phyloP scores from a whole-genome alignment of 2,888 invertebrate species.

The Drosophila prolongata region DNA sequence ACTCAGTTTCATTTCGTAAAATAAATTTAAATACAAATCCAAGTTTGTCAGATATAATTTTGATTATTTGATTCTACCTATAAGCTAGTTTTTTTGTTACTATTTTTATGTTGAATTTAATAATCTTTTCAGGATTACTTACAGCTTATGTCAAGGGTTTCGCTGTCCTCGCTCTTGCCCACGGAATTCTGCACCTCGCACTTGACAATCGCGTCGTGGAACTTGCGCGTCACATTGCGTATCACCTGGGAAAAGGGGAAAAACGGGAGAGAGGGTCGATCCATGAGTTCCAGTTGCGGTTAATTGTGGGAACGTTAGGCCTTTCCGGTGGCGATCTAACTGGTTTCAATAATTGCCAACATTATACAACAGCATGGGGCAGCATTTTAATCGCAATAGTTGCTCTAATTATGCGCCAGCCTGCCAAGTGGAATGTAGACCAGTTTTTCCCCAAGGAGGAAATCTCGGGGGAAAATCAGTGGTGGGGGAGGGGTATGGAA shows the following conservation, averaged over 20 bases:
- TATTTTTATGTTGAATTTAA: too few relatives aligned
- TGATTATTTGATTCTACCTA: too few relatives aligned
- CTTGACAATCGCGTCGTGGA: slow-evolving; percentile 94
- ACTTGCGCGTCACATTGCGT: slow-evolving; percentile 91
- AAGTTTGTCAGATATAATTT: too few relatives aligned
- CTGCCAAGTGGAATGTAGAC: slow-evolving; percentile 30
- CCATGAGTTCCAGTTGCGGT: slow-evolving; percentile 8
- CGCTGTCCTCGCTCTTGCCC: slow-evolving; percentile 95
- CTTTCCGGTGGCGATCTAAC: slow-evolving; percentile 47
- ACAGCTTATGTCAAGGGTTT: slow-evolving; percentile 95
- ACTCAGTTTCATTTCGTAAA: too few relatives aligned
- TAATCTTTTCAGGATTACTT: slow-evolving; percentile 85
- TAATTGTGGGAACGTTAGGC: slow-evolving; percentile 47
- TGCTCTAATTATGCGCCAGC: slow-evolving; percentile 74
- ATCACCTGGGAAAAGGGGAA: slow-evolving; percentile 86
- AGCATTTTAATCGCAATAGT: slow-evolving; percentile 65
- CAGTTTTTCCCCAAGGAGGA: slow-evolving; percentile 5
- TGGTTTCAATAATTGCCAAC: slow-evolving; percentile 39
- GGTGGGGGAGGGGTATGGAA: neutral
- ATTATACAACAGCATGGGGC: slow-evolving; percentile 57
- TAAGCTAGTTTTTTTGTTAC: too few relatives aligned
- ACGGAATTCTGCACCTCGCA: slow-evolving; percentile 96
- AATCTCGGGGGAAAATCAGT: neutral
- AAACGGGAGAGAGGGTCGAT: neutral
- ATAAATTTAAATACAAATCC: too few relatives aligned